Evolutionary conservation across 2,113 vertebrate genomes (phyloP), one percentile per base, ranked within the genome.

Genomic region (Cebidichthys violaceus): DNA sequence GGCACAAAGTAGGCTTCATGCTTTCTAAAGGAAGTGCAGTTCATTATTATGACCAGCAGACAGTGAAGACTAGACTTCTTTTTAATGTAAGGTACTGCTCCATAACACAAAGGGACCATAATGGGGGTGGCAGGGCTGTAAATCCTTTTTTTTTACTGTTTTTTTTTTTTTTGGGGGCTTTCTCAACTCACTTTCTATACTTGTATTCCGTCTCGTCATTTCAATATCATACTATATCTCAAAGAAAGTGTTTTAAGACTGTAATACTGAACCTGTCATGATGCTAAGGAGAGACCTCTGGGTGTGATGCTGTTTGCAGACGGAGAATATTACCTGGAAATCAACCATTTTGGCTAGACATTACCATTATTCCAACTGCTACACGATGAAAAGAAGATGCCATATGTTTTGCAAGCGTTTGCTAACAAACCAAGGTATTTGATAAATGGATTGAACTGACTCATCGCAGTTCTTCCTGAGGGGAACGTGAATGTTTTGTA

Each of bases 41-140:
- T 52, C 50, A 22, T 82, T 61, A 77, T 85, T 68, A 71, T 29
- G 15, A 55, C 22, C 31, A 71, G 77, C 45, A 75, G 55, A 61
- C 33, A 73, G 22, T 4, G 1, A 70, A 41, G n/a, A 77, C 8
- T 9, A 8, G 24, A 50, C 41, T 35, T 20, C 2, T 57, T 66
- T 52, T 33, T 67, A 45, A n/a, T 39, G 18, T 37, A 5, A 45
- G 17, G 10, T n/a, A 7, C 22, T 37, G 37, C 77, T 52, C 20
- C 33, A n/a, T 68, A 35, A 67, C 22, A 71, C 65, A 41, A 31
- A 52, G 57, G 41, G 50, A 37, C 35, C 37, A 29, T 70, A 50
- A 77, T 54, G 27, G 4, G 22, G n/a, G 3, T 41, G 52, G 47
- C 47, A 43, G 27, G 65, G 33, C 17, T 67, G 55, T 61, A 67